Percentiles rank a stretch among this genome's conserved stretches.
These are phyloP conservation scores for Eilema depressum DNA, from an alignment of 2,888 invertebrate genomes.

Conservation along the genomic window DNA sequence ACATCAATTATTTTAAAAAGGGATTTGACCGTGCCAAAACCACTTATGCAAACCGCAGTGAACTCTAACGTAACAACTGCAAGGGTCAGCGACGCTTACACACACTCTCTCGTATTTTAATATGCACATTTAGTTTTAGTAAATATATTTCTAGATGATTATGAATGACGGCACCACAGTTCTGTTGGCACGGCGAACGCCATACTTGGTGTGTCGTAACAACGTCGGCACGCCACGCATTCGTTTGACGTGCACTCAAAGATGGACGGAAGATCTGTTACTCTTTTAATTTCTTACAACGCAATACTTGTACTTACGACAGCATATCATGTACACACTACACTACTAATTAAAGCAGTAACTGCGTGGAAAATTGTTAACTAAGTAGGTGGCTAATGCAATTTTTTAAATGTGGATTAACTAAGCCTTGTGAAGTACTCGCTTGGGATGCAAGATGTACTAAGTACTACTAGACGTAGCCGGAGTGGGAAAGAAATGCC, in stretches of 20 bases:
- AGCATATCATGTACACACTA: conserved; percentile 7
- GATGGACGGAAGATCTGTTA: conserved; percentile 38
- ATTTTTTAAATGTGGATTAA: conserved; percentile 5
- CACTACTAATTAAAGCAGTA: conserved; percentile 20
- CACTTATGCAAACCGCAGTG: conserved; percentile 51
- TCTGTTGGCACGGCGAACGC: conserved; percentile 45
- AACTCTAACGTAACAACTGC: conserved; percentile 52
- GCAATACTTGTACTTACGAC: conserved; percentile 32
- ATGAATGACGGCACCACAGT: conserved; percentile 45
- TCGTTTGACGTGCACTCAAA: conserved; percentile 33
- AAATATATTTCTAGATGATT: conserved; percentile 42
- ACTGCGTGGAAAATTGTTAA: conserved; percentile 23
- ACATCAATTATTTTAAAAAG: conserved; percentile 35
- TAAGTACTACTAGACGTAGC: not conserved
- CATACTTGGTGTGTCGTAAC: conserved; percentile 37
- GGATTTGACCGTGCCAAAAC: conserved; percentile 51
- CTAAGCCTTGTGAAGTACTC: not conserved
- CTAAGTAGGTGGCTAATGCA: conserved; percentile 8
- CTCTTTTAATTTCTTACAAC: conserved; percentile 31
- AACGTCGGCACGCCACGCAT: conserved; percentile 28
- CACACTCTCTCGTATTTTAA: not conserved
- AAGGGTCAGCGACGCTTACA: conserved; percentile 54
- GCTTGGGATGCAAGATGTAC: not conserved
- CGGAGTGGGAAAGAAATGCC: too few relatives aligned
- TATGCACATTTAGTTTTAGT: conserved; percentile 42